Evolutionary conservation across 2,113 vertebrate species (phyloP), one percentile per base, ranked within the genome.

Genomic region (Progne subis): DNA sequence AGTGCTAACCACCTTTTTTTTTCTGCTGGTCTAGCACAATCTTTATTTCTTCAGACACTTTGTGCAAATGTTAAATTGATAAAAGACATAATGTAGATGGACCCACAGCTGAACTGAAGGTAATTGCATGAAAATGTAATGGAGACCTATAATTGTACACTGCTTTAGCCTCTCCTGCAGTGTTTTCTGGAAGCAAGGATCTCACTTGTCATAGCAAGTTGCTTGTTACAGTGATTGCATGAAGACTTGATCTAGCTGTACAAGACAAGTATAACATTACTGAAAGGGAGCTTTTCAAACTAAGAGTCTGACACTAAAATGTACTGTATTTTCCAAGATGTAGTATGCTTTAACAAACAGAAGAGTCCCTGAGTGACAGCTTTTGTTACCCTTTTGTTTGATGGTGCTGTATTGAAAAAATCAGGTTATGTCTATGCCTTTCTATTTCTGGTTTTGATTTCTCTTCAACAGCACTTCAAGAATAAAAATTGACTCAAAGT

Each of bases 41-140:
- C 95, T 97, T 98, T 97, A 97, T 97, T 98, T 98, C 97, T 97
- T 95, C 91, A 98, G 95, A 97, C 83, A 96, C 64, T 96, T 97
- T 96, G 67, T 95, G 94, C 84, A 97, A 98, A 97, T 75, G 96
- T 98, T 97, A 98, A 97, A 95, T 94, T 95, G 95, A 97, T 97
- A 91, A 97, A 95, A 95, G 94, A 89, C 84, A 82, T 94, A 96
- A 97, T 94, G 81, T 92, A 96, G 97, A 95, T 94, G 91, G 87
- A 94, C 82, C 93, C 92, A 80, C 28, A 90, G 92, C 74, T 97
- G 95, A 96, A 96, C 92, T 92, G 88, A 96, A 97, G 95, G 96
- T 97, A 98, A 97, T 93, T 97, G 92, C 96, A 97, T 95, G 95
- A 95, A 97, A 97, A 97, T 95, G 94, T 97, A 97, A 97, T 92